Base-by-base conservation (phyloP, 2,888 invertebrate species). In the Andrena trimmerana region DNA sequence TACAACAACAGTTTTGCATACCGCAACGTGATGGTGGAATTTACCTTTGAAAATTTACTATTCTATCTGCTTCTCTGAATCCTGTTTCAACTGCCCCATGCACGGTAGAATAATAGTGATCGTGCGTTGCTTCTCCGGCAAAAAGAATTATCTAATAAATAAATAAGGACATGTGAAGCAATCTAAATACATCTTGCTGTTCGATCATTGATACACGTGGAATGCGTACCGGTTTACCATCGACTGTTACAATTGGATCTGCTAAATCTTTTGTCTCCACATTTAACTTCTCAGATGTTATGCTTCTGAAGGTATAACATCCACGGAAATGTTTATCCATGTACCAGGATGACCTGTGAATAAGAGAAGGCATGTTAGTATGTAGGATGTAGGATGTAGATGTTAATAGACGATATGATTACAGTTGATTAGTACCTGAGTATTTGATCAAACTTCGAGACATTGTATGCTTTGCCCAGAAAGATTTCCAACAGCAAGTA, bases 71-170 rank as follows among this genome's bases (percentile, higher is more conserved):
- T 91, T 97, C 97, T 50, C 97, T 95, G 91, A 96, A 96, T 0
- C 97, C 97, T n/a, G 96, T 95, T 90, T 97, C 97, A 0, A 97
- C 93, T 0, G 97, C 97, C 0, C 97, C 97, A 89, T 97, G 97
- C 0, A 96, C 97, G 0, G 96, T 96, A 0, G 95, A 95, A 91
- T 96, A 97, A 90, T 95, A 95, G 86, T 95, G 95, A 65, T 95
- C 95, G 20, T 96, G 96, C 0, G 96, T 96, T 0, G 96, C 96
- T 91, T 97, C 97, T 0, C 97, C 97, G 1, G 96, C 97, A 90
- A 97, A 97, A 84, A 96, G 95, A 0, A 97, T 92, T 0, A 95
- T 93, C 42, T 96, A 68, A 60, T 48, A 13, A 69, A 42, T 36
- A 54, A 27, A 81, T 33, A 57, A 42, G n/a, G 29, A 31, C 63